Evolutionary conservation across 2,888 invertebrate genomes (phyloP), one percentile per base, ranked within the genome.

Genomic region (Cephus sareptanus): DNA sequence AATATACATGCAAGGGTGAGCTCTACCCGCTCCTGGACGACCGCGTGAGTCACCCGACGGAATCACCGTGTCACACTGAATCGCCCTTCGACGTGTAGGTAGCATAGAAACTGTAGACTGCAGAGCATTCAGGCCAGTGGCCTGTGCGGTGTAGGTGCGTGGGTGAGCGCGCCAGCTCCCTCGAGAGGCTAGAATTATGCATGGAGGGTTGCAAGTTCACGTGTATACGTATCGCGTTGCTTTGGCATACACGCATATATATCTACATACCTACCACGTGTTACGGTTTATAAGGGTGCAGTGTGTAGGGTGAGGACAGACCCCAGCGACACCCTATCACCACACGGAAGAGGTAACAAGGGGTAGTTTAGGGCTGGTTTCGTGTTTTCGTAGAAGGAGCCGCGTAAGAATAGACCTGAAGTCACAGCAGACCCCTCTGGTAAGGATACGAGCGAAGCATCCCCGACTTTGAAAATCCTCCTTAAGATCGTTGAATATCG

Each of bases 41-140:
- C 69, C 40, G 79, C 83, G 80, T 84, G 84, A 84, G 81, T 84
- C 84, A 84, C 82, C 81, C 80, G 82, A 76, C 83, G 82, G 84
- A 82, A 83, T 83, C 81, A 82, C 81, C 79, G 75, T 76, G 76
- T 75, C 81, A 77, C 81, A 82, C 84, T 84, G 82, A 83, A 81
- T 84, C 84, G 83, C 84, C 84, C 84, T 80, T 78, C 81, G 76
- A 12, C 30, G 71, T 31, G 71, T 31, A 71, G 56, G 23, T 6
- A 56, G 56, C 56, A 23, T 23, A 23, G 56, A 9, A 56, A 56
- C 23, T 56, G 56, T 23, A 56, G 56, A 56, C 56, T 56, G 23
- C 9, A 23, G 9, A 56, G 56, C 23, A 23, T 56, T 56, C 23
- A 23, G 23, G 56, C 56, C 23, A 23, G 23, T 56, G 23, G 56